Conservation (phyloP, 2,113 vertebrate species). For the Oxygymnocypris stewartii region DNA sequence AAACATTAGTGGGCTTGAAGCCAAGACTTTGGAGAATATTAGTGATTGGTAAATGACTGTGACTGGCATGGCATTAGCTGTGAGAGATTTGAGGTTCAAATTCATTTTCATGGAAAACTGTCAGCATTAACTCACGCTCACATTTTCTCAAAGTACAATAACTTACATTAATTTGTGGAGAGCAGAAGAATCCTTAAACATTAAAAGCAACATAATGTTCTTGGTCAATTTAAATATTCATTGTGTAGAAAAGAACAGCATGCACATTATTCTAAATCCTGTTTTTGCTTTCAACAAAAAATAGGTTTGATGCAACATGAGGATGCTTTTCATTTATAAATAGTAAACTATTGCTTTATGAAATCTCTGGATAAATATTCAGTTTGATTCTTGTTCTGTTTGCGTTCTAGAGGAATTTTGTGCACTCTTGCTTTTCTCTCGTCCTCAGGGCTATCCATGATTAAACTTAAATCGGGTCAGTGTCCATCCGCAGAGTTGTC, state of each 20-base stretch:
- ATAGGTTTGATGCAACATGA: background rate
- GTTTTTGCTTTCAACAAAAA: background rate
- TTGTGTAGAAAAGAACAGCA: background rate
- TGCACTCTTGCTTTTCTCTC: background rate
- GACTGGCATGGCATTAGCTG: background rate
- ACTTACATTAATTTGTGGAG: background rate
- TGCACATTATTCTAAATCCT: background rate
- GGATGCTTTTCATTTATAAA: background rate
- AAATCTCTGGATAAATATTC: background rate
- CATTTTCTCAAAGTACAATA: background rate
- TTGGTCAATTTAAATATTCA: background rate
- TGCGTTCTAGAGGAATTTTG: background rate
- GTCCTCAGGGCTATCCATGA: constrained; percentile 11
- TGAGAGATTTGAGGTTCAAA: background rate
- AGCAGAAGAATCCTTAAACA: background rate
- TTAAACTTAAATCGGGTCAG: constrained; percentile 28
- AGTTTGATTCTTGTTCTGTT: constrained; percentile 7
- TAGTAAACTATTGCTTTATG: background rate
- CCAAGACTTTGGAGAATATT: background rate
- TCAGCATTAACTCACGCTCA: background rate
- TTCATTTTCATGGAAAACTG: background rate
- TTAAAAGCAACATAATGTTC: background rate
- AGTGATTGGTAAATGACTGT: background rate
- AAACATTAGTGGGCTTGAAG: background rate
- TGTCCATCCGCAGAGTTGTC: constrained; percentile 28